Percentiles rank a stretch among this genome's conserved stretches.
phyloP scores from a whole-genome alignment of 2,888 invertebrate species.

The Drosophila siamana region DNA sequence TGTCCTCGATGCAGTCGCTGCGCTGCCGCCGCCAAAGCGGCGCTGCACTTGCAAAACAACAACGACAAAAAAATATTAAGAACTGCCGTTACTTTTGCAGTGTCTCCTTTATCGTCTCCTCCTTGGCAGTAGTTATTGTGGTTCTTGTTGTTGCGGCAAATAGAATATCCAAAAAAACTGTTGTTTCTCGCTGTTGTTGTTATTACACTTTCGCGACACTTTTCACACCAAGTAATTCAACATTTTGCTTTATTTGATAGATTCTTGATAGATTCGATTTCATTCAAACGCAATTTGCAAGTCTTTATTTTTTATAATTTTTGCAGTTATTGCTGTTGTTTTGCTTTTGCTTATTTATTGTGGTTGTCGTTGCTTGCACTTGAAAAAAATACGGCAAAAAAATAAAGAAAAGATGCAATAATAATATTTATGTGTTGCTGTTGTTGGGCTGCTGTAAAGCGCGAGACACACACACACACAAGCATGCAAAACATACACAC shows the following conservation, averaged over 20 bases:
- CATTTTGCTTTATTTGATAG: background rate
- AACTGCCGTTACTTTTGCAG: conserved; percentile 11
- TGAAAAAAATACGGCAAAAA: conserved; percentile 58
- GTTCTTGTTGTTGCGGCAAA: background rate
- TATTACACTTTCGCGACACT: conserved; percentile 43
- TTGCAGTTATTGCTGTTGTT: conserved; percentile 19
- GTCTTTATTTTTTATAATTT: conserved; percentile 25
- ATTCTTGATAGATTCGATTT: conserved; percentile 13
- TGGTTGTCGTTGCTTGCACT: conserved; percentile 40
- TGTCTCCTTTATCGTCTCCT: background rate
- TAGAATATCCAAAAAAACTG: conserved; percentile 38
- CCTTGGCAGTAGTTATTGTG: background rate
- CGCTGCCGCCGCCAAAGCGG: conserved; percentile 35
- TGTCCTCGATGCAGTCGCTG: conserved; percentile 2
- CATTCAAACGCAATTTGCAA: conserved; percentile 23
- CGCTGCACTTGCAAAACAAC: conserved; percentile 45
- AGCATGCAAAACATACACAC: conserved; percentile 10
- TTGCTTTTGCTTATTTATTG: background rate
- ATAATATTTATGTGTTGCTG: conserved; percentile 37
- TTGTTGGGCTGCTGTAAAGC: conserved; percentile 31
- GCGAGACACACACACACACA: conserved; percentile 40
- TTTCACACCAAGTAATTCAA: conserved; percentile 31
- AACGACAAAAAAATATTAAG: conserved; percentile 35
- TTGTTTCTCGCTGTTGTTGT: conserved; percentile 12
- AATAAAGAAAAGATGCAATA: conserved; percentile 18